Evolutionary conservation across 2,888 invertebrate species (phyloP).

Genomic region (Metalampra italica): DNA sequence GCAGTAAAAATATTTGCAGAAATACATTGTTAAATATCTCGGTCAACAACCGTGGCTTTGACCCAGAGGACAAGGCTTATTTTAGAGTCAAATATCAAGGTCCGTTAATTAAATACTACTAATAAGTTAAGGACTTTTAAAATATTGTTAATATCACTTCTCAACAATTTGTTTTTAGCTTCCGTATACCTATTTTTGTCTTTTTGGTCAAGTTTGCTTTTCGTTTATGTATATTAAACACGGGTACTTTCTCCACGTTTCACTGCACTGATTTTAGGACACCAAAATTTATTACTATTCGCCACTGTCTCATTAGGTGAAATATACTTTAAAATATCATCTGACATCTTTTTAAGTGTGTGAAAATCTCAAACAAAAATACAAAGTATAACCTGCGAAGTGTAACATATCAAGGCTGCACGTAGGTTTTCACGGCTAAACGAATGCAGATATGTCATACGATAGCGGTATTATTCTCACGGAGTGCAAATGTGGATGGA

Average conservation of each 20-base stretch:
- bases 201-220: neutral
- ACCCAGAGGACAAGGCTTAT: slow-evolving; percentile 24
- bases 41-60: slow-evolving; percentile 9
- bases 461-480: slow-evolving; percentile 48
- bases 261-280: too few species aligned
- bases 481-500: slow-evolving; percentile 33
- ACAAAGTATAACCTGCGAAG: too few species aligned
- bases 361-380: neutral
- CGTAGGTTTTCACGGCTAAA: slow-evolving; percentile 26
- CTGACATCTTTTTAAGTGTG: neutral
- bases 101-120: slow-evolving; percentile 18
- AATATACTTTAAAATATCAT: too few species aligned
- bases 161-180: slow-evolving; percentile 1
- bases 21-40: neutral
- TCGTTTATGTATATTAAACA: too few species aligned
- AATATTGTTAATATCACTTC: neutral
- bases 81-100: slow-evolving; percentile 36
- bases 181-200: neutral
- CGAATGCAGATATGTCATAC: slow-evolving; percentile 37
- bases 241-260: too few species aligned
- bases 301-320: too few species aligned
- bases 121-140: neutral
- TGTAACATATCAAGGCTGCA: neutral
- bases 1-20: neutral
- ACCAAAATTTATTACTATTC: too few species aligned